Evolutionary conservation across 1,140 invertebrate genomes (phyloP).

Genomic region (Drosophila jambulina): DNA sequence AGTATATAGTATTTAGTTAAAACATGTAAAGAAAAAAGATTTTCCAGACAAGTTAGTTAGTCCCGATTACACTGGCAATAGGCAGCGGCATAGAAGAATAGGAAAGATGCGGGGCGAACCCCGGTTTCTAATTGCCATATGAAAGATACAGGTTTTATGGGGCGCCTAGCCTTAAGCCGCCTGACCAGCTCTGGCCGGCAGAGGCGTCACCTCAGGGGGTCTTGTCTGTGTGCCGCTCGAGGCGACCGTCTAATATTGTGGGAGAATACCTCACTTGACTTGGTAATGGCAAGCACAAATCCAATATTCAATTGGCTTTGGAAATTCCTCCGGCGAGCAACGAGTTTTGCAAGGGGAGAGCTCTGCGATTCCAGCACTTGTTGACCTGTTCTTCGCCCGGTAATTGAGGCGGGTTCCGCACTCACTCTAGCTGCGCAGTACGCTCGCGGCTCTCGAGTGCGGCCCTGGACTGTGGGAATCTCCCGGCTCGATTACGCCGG

Average conservation of each 20-base stretch:
- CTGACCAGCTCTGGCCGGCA: conserved; percentile 10
- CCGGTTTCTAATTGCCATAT: background rate
- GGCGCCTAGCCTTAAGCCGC: conserved; percentile 3
- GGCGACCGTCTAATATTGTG: background rate
- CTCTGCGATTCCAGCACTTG: conserved; percentile 3
- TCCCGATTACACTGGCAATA: background rate
- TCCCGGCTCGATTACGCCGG: conserved; percentile 36
- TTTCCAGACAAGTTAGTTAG: background rate
- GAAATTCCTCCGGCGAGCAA: conserved; percentile 10
- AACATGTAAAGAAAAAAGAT: background rate
- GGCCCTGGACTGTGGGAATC: conserved; percentile 59
- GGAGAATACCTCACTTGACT: background rate
- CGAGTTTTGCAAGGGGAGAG: conserved; percentile 9
- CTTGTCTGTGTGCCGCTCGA: background rate
- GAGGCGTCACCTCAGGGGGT: conserved; percentile 9
- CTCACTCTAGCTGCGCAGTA: conserved; percentile 15
- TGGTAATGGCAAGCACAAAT: conserved; percentile 1
- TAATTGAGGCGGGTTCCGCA: conserved; percentile 8
- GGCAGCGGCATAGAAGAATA: background rate
- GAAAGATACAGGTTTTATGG: conserved; percentile 30
- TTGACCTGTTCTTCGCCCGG: conserved; percentile 16
- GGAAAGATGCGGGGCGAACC: conserved; percentile 11
- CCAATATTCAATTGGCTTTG: conserved; percentile 4
- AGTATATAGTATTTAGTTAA: background rate
- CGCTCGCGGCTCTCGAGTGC: conserved; percentile 17